phyloP scores from a whole-genome alignment of 1,140 invertebrate genomes.

The Drosophila arizonae region DNA sequence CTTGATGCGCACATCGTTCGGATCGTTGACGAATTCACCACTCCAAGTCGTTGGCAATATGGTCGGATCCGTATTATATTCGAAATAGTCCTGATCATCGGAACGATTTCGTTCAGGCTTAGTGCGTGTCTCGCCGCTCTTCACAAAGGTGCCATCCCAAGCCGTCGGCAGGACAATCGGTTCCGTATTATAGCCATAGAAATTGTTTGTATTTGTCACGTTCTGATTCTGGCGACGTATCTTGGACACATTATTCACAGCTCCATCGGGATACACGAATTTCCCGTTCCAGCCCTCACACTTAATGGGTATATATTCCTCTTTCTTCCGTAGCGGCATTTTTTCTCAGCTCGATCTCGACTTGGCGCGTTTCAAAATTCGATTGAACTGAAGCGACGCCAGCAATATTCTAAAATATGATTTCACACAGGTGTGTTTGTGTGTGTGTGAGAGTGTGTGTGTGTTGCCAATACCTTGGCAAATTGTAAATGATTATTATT shows the following conservation, averaged over 20 bases:
- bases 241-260: slow-evolving; percentile 77
- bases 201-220: slow-evolving; percentile 78
- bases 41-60: slow-evolving; percentile 74
- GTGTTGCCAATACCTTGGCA: slow-evolving; percentile 55
- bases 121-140: slow-evolving; percentile 62
- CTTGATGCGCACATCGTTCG: slow-evolving; percentile 79
- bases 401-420: slow-evolving; percentile 76
- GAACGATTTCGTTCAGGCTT: slow-evolving; percentile 77
- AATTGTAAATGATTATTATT: slow-evolving; percentile 65
- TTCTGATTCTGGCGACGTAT: slow-evolving; percentile 76
- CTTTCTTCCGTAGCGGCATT: slow-evolving; percentile 70
- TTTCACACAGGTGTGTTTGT: slow-evolving; percentile 48
- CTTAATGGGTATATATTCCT: slow-evolving; percentile 82
- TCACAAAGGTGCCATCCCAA: slow-evolving; percentile 79
- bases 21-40: slow-evolving; percentile 76
- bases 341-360: neutral
- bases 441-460: neutral
- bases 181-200: slow-evolving; percentile 72
- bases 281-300: slow-evolving; percentile 82
- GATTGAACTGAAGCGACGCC: slow-evolving; percentile 48
- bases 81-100: slow-evolving; percentile 71
- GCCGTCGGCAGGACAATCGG: slow-evolving; percentile 74
- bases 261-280: slow-evolving; percentile 68
- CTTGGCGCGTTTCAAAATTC: slow-evolving; percentile 53
- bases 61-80: slow-evolving; percentile 66